phyloP scores from a whole-genome alignment of 2,888 invertebrate genomes.

The Apodemia mormo region DNA sequence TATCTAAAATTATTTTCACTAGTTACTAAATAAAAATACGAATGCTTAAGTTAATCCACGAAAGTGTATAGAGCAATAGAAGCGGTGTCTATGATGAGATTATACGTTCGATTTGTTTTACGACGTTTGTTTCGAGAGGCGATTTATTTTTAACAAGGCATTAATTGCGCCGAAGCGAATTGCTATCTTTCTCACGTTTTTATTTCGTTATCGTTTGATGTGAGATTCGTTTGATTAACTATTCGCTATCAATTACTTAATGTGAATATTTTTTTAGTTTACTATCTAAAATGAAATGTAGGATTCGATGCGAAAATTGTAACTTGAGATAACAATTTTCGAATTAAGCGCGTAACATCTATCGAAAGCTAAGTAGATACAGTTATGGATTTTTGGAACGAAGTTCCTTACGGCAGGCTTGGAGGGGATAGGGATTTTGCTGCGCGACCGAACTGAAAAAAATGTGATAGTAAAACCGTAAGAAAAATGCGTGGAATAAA shows the following conservation, averaged over 20 bases:
- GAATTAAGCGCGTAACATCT: slow-evolving; percentile 11
- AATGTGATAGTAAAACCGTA: too few relatives aligned
- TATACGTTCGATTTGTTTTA: slow-evolving; percentile 65
- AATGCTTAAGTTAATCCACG: slow-evolving; percentile 41
- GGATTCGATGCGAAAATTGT: slow-evolving; percentile 5
- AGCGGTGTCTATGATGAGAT: slow-evolving; percentile 45
- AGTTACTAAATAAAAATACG: background rate
- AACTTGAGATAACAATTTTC: slow-evolving; percentile 8
- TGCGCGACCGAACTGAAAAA: too few relatives aligned
- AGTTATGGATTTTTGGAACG: background rate
- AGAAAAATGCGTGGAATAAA: too few relatives aligned
- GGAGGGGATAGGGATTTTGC: too few relatives aligned
- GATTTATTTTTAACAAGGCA: slow-evolving; percentile 72
- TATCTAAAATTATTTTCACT: background rate
- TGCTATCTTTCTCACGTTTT: slow-evolving; percentile 75
- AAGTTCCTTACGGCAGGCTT: too few relatives aligned
- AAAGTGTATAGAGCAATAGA: slow-evolving; percentile 40
- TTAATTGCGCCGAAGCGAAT: slow-evolving; percentile 60
- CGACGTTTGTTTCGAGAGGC: slow-evolving; percentile 56
- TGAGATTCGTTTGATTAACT: slow-evolving; percentile 54
- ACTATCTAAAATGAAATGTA: slow-evolving; percentile 17
- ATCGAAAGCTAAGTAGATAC: background rate
- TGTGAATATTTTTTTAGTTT: slow-evolving; percentile 34
- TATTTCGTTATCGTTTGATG: slow-evolving; percentile 64
- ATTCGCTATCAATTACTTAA: slow-evolving; percentile 60